Percentiles rank a stretch among this genome's conserved stretches.
phyloP scores from a whole-genome alignment of 2,113 vertebrate genomes.

The Dissostichus mawsoni region DNA sequence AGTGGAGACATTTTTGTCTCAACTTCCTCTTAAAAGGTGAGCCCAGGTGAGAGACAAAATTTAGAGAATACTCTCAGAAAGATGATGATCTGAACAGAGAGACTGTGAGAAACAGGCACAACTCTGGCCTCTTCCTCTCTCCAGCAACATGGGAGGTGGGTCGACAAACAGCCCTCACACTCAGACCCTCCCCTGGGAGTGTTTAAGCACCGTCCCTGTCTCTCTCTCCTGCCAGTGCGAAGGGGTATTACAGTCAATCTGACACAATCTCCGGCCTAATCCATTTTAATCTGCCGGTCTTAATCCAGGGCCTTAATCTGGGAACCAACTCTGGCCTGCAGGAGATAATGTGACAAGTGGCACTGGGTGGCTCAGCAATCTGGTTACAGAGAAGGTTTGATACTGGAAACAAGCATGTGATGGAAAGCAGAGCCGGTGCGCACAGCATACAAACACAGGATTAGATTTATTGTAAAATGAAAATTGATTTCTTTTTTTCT shows the following conservation, averaged over 20 bases:
- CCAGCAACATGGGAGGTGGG: constrained; percentile 31
- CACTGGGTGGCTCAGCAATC: constrained; percentile 27
- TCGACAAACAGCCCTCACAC: constrained; percentile 41
- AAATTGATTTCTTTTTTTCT: not conserved
- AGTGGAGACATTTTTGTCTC: not conserved
- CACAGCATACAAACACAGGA: not conserved
- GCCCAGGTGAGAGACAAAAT: not conserved
- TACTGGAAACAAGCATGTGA: constrained; percentile 38
- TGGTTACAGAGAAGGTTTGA: constrained; percentile 49
- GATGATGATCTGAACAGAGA: not conserved
- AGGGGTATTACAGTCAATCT: constrained; percentile 76
- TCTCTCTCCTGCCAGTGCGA: constrained; percentile 51
- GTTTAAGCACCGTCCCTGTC: constrained; percentile 53
- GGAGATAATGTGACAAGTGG: constrained; percentile 64
- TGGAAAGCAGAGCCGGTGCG: constrained; percentile 23
- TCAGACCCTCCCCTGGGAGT: constrained; percentile 45
- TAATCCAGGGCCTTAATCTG: constrained; percentile 77
- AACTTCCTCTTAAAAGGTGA: constrained; percentile 1
- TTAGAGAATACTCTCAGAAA: not conserved
- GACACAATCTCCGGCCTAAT: constrained; percentile 78
- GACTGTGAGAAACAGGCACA: constrained; percentile 8
- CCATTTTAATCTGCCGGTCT: constrained; percentile 73
- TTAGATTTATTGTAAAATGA: constrained; percentile 14
- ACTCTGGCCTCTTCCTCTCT: constrained; percentile 38
- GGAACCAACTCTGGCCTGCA: constrained; percentile 67